A percentile compares a stretch with the other conserved stretches of the same genome.
These are phyloP conservation scores for Spilogale gracilis DNA, from an alignment of 2,113 vertebrate species.

Conservation along the genomic window DNA sequence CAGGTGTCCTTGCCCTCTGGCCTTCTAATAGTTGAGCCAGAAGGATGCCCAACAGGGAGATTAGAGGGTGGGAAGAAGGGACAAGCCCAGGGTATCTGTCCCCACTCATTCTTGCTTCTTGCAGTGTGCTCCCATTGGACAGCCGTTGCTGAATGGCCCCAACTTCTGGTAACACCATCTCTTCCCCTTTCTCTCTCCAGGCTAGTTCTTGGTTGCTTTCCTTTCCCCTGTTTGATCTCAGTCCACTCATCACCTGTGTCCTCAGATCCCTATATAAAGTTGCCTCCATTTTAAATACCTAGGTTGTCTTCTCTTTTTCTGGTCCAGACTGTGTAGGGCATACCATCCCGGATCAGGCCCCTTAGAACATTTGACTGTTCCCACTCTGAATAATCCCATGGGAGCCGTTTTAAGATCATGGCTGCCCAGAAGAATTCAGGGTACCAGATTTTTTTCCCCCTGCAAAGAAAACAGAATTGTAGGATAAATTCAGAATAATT, in stretches of 20 bases:
- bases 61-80: background rate
- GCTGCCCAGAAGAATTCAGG: constrained; percentile 35
- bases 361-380: background rate
- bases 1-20: background rate
- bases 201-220: background rate
- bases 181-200: background rate
- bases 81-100: background rate
- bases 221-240: background rate
- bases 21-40: background rate
- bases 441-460: background rate
- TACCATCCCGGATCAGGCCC: background rate
- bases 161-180: background rate
- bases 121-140: background rate
- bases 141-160: background rate
- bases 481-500: constrained; percentile 58
- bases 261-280: background rate
- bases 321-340: background rate
- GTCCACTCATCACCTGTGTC: background rate
- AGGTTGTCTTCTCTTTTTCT: background rate
- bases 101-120: background rate
- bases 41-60: background rate
- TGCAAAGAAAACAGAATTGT: constrained; percentile 23
- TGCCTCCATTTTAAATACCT: constrained; percentile 3
- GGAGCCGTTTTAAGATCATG: background rate
- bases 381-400: background rate